phyloP scores from a whole-genome alignment of 2,113 vertebrate species.

The Passerina amoena region DNA sequence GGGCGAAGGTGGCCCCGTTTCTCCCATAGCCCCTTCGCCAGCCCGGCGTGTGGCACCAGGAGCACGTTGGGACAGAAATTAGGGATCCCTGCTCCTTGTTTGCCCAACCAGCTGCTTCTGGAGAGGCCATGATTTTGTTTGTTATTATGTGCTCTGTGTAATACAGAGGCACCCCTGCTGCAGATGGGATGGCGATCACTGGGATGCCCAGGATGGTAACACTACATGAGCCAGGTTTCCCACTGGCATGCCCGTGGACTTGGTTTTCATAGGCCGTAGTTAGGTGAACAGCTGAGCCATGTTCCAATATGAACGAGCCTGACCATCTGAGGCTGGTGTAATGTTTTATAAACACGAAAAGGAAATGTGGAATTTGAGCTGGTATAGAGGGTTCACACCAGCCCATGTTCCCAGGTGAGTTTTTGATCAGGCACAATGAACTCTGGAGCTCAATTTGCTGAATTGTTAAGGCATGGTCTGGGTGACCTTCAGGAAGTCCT shows the following conservation, averaged over 20 bases:
- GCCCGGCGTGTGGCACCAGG: neutral
- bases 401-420: neutral
- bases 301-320: accelerated
- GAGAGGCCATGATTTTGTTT: neutral
- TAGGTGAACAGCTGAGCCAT: accelerated
- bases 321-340: neutral
- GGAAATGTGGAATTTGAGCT: neutral
- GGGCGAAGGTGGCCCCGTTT: accelerated
- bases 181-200: accelerated
- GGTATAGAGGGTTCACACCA: neutral
- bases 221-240: neutral
- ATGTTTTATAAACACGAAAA: neutral
- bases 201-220: accelerated
- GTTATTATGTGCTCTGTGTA: accelerated
- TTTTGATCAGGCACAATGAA: neutral
- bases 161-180: accelerated
- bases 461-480: neutral
- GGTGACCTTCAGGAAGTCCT: neutral
- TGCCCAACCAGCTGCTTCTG: neutral
- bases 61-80: accelerated
- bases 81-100: accelerated
- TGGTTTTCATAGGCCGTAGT: accelerated
- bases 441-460: neutral
- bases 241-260: accelerated
- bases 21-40: neutral